A percentile compares a stretch with the other conserved stretches of the same genome.
These are phyloP conservation scores for Bombus cullumanus DNA, from an alignment of 1,140 invertebrate species.

Conservation along the genomic window DNA sequence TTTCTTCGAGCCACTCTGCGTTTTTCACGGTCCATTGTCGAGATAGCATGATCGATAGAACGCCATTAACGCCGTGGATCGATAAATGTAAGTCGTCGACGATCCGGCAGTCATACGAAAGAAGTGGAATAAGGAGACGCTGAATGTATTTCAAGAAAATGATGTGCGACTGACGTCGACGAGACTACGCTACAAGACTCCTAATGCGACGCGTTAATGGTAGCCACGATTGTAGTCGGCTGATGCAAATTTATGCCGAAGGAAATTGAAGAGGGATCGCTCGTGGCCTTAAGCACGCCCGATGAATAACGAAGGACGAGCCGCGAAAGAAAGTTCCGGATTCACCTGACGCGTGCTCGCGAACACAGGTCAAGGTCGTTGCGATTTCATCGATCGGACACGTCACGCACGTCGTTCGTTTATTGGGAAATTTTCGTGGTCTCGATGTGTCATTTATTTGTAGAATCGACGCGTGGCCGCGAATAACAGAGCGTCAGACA, in stretches of 20 bases:
- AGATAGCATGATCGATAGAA: background rate
- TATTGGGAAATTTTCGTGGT: background rate
- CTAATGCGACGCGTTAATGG: slow-evolving; percentile 47
- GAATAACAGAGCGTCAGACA: background rate
- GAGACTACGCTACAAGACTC: slow-evolving; percentile 23
- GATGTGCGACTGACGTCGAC: slow-evolving; percentile 37
- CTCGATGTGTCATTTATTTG: too few species aligned
- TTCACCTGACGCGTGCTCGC: background rate
- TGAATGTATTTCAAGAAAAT: slow-evolving; percentile 2
- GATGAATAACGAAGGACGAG: slow-evolving; percentile 55
- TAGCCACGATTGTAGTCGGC: background rate
- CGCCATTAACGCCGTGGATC: background rate
- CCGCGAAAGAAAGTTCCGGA: slow-evolving; percentile 30
- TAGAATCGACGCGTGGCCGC: background rate
- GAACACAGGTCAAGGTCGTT: slow-evolving; percentile 33
- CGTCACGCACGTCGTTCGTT: background rate
- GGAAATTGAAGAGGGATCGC: slow-evolving; percentile 65
- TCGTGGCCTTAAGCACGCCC: slow-evolving; percentile 43
- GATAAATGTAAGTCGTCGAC: background rate
- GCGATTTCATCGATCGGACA: background rate
- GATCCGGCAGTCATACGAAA: background rate
- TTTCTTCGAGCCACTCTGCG: background rate
- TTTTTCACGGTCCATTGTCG: background rate
- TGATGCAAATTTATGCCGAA: slow-evolving; percentile 74
- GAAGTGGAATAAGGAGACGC: background rate